phyloP scores from a whole-genome alignment of 2,888 invertebrate genomes.

The Diarsia dahlii region DNA sequence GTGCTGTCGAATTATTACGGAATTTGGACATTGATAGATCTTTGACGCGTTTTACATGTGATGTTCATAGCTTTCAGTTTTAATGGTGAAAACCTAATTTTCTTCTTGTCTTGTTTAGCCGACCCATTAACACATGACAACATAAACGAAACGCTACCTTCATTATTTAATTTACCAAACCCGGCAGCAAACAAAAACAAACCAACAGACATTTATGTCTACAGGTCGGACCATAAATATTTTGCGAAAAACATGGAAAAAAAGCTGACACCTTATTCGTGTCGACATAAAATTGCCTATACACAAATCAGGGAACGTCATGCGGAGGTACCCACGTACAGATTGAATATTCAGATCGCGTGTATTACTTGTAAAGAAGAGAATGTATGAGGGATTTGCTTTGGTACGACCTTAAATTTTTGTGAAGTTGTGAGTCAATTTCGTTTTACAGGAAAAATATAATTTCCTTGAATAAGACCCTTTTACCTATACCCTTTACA shows the following conservation, averaged over 20 bases:
- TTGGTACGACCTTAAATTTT: slow-evolving; percentile 13
- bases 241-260: slow-evolving; percentile 24
- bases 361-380: slow-evolving; percentile 29
- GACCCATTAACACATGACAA: slow-evolving; percentile 17
- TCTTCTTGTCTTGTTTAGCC: neutral
- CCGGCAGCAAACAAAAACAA: slow-evolving; percentile 20
- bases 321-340: slow-evolving; percentile 35
- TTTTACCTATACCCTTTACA: no score
- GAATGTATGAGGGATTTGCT: slow-evolving; percentile 28
- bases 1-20: neutral
- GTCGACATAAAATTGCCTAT: slow-evolving; percentile 45
- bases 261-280: slow-evolving; percentile 45
- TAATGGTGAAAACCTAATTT: neutral
- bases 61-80: neutral
- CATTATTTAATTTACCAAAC: slow-evolving; percentile 21
- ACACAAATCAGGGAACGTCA: slow-evolving; percentile 49
- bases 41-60: neutral
- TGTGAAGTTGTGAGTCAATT: neutral
- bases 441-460: neutral
- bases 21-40: neutral
- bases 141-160: neutral
- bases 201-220: slow-evolving; percentile 25
- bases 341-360: slow-evolving; percentile 57
- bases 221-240: slow-evolving; percentile 50
- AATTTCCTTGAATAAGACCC: neutral